Percentiles rank a stretch among this genome's conserved stretches.
These are phyloP conservation scores for Neodiprion lecontei DNA, from an alignment of 1,140 invertebrate genomes.

Conservation along the genomic window DNA sequence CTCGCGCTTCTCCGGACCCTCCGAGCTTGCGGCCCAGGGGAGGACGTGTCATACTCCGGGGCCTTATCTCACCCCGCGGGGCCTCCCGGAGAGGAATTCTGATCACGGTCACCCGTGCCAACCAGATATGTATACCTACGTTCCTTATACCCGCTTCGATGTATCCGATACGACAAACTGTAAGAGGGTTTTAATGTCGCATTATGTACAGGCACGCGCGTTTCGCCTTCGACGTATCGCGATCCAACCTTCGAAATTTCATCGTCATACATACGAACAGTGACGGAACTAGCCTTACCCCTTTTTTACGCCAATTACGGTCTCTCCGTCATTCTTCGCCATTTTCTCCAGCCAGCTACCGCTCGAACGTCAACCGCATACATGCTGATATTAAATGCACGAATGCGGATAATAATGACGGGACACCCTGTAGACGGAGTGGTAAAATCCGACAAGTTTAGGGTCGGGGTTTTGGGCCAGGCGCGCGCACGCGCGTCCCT, in stretches of 20 bases:
- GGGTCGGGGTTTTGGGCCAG: conserved; percentile 40
- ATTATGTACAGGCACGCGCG: conserved; percentile 28
- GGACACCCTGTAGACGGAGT: conserved; percentile 32
- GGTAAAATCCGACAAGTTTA: neutral
- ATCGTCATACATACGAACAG: too few species aligned
- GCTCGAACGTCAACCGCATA: too few species aligned
- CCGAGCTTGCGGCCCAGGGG: conserved; percentile 19
- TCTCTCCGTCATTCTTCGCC: too few species aligned
- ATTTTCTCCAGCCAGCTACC: too few species aligned
- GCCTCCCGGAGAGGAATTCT: conserved; percentile 46
- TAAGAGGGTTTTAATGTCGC: conserved; percentile 62
- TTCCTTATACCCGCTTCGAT: conserved; percentile 16
- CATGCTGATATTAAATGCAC: too few species aligned
- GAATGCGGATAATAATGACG: conserved; percentile 29
- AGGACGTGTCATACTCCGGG: conserved; percentile 54
- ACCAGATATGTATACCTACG: conserved; percentile 42
- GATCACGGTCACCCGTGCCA: conserved; percentile 45
- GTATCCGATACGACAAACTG: conserved; percentile 40
- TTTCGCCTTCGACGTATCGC: conserved; percentile 37
- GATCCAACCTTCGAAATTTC: conserved; percentile 55
- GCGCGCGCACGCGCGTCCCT: conserved; percentile 43
- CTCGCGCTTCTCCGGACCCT: conserved; percentile 3
- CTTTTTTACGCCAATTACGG: too few species aligned
- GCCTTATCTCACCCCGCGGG: conserved; percentile 48
- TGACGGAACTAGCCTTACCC: too few species aligned